phyloP scores from a whole-genome alignment of 2,888 invertebrate genomes.

The Sarcophaga subvicina region DNA sequence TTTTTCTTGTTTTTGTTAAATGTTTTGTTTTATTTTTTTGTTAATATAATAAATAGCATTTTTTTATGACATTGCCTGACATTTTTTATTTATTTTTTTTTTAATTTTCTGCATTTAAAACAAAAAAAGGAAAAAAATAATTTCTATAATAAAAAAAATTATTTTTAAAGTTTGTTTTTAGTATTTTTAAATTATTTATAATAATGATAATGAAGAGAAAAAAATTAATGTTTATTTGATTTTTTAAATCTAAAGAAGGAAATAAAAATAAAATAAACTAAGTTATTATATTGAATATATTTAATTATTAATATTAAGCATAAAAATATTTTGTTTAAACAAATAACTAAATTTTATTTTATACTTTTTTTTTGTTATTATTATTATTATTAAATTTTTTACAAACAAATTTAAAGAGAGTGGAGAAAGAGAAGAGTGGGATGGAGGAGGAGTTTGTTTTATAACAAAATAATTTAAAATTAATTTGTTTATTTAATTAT shows the following conservation, averaged over 20 bases:
- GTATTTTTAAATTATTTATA: conserved; percentile 39
- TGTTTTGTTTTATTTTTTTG: conserved; percentile 59
- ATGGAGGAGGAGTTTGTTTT: background rate
- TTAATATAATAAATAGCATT: conserved; percentile 68
- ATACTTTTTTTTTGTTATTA: conserved; percentile 4
- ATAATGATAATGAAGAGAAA: conserved; percentile 42
- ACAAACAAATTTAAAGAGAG: conserved; percentile 37
- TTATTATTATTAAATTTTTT: conserved; percentile 45
- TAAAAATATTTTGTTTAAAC: conserved; percentile 52
- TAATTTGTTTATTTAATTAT: conserved; percentile 19
- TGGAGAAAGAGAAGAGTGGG: no score
- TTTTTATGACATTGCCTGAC: conserved; percentile 67
- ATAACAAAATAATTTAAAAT: conserved; percentile 22
- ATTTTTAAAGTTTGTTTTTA: conserved; percentile 14
- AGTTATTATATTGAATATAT: conserved; percentile 8
- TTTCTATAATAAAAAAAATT: conserved; percentile 39
- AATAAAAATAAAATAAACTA: conserved; percentile 33
- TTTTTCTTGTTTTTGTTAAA: conserved; percentile 57
- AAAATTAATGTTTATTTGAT: conserved; percentile 5
- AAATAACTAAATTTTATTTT: conserved; percentile 38
- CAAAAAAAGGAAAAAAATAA: conserved; percentile 32
- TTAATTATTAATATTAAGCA: conserved; percentile 46
- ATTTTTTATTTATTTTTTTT: conserved; percentile 25
- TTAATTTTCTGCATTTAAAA: conserved; percentile 49
- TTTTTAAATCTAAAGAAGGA: conserved; percentile 10